Evolutionary conservation across 2,113 vertebrate species (phyloP), one percentile per base, ranked within the genome.

Genomic region (Lutjanus erythropterus): DNA sequence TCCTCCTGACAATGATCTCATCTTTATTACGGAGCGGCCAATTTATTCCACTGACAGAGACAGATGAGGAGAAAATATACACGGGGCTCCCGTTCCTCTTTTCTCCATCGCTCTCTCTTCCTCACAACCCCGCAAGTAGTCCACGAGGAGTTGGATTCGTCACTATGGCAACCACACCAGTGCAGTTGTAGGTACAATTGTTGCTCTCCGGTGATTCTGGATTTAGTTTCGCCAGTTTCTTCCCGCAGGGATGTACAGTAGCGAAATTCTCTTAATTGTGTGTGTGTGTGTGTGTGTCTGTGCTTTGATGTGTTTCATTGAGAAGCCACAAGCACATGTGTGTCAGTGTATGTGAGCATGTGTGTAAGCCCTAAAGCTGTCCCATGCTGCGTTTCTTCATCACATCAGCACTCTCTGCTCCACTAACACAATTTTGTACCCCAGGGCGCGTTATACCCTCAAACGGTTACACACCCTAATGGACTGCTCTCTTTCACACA

Each of bases 41-140:
- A 89, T 92, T 89, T 88, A 88, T 93, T 92, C 73, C 18, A 35
- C 75, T 85, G 88, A 88, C 81, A 91, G 56, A 88, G 85, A 90
- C 35, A 9, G 60, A 94, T 86, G 83, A 80, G 53, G 37, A 31
- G n/a, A 19, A 77, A 75, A 89, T 71, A 35, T 67, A 85, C 18
- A 29, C 6, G 15, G 41, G 71, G 70, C 52, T 84, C 58, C 68
- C 16, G 33, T 52, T 68, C 25, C 27, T 19, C n/a, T 70, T 65
- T 71, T 39, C 46, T 50, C 29, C 25, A 27, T 69, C 23, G 60
- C 53, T 62, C 27, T 77, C 55, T 67, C 49, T 58, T 81, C 44
- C 29, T 72, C 52, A 46, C 46, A 65, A 46, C 25, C 64, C 61
- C 23, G 9, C 68, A 78, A 71, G 41, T 35, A 31, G 50, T 83